A percentile compares a stretch with the other conserved stretches of the same genome.
phyloP scores from a whole-genome alignment of 2,797 vertebrate species.

The Acomys russatus region DNA sequence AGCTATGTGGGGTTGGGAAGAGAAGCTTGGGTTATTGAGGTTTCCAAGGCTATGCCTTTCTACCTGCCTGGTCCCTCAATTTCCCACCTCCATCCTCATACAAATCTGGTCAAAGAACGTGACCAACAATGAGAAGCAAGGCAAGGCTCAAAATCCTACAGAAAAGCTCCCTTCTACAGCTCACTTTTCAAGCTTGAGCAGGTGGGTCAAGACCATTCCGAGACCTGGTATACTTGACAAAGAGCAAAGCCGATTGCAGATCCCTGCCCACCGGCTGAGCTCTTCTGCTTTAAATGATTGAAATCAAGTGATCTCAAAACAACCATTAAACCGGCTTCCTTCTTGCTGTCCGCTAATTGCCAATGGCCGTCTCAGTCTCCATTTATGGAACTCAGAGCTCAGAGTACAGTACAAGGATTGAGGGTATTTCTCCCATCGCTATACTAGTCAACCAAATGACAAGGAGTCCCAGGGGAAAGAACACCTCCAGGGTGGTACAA shows the following conservation, averaged over 20 bases:
- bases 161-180: background rate
- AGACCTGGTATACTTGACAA: background rate
- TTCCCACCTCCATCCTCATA: background rate
- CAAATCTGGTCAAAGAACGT: background rate
- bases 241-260: constrained; percentile 37
- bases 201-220: constrained; percentile 42
- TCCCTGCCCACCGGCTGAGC: background rate
- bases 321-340: background rate
- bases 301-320: constrained; percentile 48
- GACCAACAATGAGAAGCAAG: background rate
- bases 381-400: background rate
- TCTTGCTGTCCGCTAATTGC: background rate
- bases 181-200: constrained; percentile 48
- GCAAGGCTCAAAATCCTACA: background rate
- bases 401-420: background rate
- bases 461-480: background rate
- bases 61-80: background rate
- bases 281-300: constrained; percentile 5
- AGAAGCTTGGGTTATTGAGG: background rate
- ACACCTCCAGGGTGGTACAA: background rate
- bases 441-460: background rate
- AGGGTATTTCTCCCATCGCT: background rate
- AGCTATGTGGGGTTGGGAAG: background rate
- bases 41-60: background rate
- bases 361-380: background rate